Percentiles rank a stretch among this genome's conserved stretches.
phyloP scores from a whole-genome alignment of 2,797 vertebrate species.

The Austrolebias charrua region DNA sequence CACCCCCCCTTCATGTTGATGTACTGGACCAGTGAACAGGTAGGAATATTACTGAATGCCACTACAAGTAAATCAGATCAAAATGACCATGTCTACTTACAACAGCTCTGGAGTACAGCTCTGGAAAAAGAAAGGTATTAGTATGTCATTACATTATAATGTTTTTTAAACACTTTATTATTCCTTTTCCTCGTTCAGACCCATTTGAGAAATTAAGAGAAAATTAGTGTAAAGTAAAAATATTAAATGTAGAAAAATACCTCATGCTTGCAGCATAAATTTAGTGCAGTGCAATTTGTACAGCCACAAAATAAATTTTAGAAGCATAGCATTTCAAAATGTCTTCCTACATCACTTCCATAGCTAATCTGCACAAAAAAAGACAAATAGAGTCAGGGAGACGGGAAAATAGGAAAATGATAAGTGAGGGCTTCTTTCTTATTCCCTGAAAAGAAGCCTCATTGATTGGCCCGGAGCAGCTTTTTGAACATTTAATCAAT shows the following conservation, averaged over 20 bases:
- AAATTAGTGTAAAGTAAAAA: neutral
- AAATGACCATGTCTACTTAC: no score
- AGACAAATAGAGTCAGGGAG: neutral
- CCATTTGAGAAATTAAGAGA: neutral
- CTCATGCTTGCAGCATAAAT: neutral
- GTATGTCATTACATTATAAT: neutral
- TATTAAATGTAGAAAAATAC: neutral
- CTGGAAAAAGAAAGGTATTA: no score
- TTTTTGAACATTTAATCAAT: constrained; percentile 69
- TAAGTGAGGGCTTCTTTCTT: constrained; percentile 56
- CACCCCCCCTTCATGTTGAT: no score
- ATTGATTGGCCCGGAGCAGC: constrained; percentile 66
- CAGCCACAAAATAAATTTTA: constrained; percentile 8
- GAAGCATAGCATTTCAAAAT: constrained; percentile 18
- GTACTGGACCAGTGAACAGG: no score
- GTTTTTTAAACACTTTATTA: neutral
- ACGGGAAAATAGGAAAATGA: constrained; percentile 57
- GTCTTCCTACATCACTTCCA: constrained; percentile 33
- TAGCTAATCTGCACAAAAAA: constrained; percentile 38
- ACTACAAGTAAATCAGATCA: no score
- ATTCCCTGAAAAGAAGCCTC: constrained; percentile 53
- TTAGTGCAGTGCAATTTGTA: neutral
- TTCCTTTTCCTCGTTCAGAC: neutral
- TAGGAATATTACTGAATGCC: no score
- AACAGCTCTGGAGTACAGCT: no score